These are phyloP conservation scores for Drosophila takahashii DNA, from an alignment of 1,140 invertebrate genomes.

Conservation along the genomic window DNA sequence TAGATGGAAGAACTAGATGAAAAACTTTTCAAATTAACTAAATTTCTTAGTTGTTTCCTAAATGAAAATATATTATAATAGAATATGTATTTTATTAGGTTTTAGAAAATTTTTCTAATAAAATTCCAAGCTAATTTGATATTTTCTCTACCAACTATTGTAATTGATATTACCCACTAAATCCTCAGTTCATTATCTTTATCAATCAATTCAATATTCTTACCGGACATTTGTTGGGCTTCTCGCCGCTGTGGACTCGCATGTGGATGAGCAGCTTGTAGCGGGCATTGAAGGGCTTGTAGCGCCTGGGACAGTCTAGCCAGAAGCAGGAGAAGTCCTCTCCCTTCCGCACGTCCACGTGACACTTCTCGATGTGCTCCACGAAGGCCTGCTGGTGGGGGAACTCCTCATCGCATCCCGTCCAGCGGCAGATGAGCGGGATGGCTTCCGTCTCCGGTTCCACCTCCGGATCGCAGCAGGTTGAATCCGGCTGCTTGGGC, in stretches of 20 bases:
- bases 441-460: constrained; percentile 29
- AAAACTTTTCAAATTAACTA: not conserved
- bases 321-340: constrained; percentile 97
- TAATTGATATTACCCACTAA: too few relatives aligned
- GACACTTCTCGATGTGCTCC: constrained; percentile 95
- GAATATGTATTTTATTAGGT: too few relatives aligned
- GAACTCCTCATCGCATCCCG: constrained; percentile 92
- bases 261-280: constrained; percentile 99
- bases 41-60: too few relatives aligned
- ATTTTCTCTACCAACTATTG: too few relatives aligned
- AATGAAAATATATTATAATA: too few relatives aligned
- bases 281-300: constrained; percentile 96
- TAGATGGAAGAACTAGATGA: not conserved
- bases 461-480: constrained; percentile 25
- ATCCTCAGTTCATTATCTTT: too few relatives aligned
- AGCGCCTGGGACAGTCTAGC: constrained; percentile 93
- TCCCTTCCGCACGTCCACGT: constrained; percentile 93
- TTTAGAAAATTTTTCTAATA: too few relatives aligned
- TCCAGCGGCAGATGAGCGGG: constrained; percentile 91
- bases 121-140: too few relatives aligned
- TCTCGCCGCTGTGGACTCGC: constrained; percentile 97
- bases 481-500: constrained; percentile 8
- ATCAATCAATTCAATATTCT: too few relatives aligned
- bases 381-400: constrained; percentile 92
- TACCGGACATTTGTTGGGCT: constrained; percentile 98